Evolutionary conservation across 1,140 invertebrate species (phyloP), one percentile per base, ranked within the genome.

Genomic region (Hyposmocoma kahamanoa): DNA sequence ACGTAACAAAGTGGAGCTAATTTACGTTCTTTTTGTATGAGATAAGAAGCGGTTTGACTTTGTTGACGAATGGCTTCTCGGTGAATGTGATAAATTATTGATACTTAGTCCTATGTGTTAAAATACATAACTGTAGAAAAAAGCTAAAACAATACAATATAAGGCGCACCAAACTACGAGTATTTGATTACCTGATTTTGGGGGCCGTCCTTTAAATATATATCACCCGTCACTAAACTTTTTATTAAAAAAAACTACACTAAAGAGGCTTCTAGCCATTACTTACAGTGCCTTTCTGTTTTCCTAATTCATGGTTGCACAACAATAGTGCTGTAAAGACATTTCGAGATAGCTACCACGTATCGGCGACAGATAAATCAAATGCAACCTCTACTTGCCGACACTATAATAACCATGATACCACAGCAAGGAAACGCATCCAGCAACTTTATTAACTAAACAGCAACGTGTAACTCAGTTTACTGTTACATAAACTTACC

Each of bases 251-350:
- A n/a, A n/a, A n/a, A n/a, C n/a, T n/a, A n/a, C n/a, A n/a, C n/a
- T n/a, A n/a, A n/a, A n/a, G n/a, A n/a, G n/a, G n/a, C n/a, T n/a
- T n/a, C n/a, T n/a, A n/a, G n/a, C n/a, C n/a, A n/a, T n/a, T n/a
- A n/a, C n/a, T n/a, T n/a, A n/a, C n/a, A n/a, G n/a, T n/a, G n/a
- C n/a, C n/a, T n/a, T n/a, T n/a, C n/a, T n/a, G n/a, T n/a, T n/a
- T n/a, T n/a, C n/a, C n/a, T n/a, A n/a, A n/a, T n/a, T n/a, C n/a
- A n/a, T n/a, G n/a, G n/a, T n/a, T n/a, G n/a, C n/a, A n/a, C n/a
- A 80, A 83, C 79, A 83, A 83, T 83, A 74, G 74, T 77, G 79
- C 65, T 69, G 73, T 83, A 83, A 83, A 66, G 58, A 63, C 54
- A 60, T 58, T 53, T 64, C 58, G 71, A 62, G 71, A 77, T 78